Evolutionary conservation across 2,113 vertebrate species (phyloP), one percentile per base, ranked within the genome.

Genomic region (Seriola dumerili): DNA sequence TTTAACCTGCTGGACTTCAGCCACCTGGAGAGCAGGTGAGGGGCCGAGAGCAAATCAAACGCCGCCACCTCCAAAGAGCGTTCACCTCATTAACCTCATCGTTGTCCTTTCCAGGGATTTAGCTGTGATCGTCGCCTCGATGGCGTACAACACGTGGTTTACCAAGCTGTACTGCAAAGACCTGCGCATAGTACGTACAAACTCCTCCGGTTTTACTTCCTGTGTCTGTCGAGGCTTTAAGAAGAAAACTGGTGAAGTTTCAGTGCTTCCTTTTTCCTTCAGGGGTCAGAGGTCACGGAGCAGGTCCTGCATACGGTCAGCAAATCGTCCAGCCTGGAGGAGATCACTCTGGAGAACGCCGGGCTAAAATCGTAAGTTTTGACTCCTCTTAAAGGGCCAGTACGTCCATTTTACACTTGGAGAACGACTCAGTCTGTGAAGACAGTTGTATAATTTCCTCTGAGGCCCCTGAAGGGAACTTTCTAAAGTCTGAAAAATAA

Each of bases 141-240:
- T 97, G 85, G 96, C 96, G 0, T 97, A 97, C 78, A 97, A 97
- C 93, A 97, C 96, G 67, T 97, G 96, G 96, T 97, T 97, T 82
- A 96, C 96, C 62, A 96, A 96, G 78, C 95, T 97, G 25, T 96
- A 95, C 93, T 96, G 96, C 92, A 96, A 96, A 92, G 96, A 97
- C 85, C 83, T 97, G 78, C 93, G 96, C 70, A 94, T 97, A 91
- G 94, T 94, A 72, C 81, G 95, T 95, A 91, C 10, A 34, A 29
- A 8, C 4, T 0, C 0, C 21, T 36, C 69, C 54, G 57, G 0
- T 38, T 32, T 12, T 13, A 11, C 7, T 50, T 69, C 3, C 11
- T 38, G 59, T 36, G 62, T 69, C 29, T 57, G 7, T 46, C 48
- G 32, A 55, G 36, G 21, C 11, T 70, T 48, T 19, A 29, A 29